Base-by-base conservation (phyloP, 2,797 vertebrate genomes). In the Muraenolepis orangiensis region DNA sequence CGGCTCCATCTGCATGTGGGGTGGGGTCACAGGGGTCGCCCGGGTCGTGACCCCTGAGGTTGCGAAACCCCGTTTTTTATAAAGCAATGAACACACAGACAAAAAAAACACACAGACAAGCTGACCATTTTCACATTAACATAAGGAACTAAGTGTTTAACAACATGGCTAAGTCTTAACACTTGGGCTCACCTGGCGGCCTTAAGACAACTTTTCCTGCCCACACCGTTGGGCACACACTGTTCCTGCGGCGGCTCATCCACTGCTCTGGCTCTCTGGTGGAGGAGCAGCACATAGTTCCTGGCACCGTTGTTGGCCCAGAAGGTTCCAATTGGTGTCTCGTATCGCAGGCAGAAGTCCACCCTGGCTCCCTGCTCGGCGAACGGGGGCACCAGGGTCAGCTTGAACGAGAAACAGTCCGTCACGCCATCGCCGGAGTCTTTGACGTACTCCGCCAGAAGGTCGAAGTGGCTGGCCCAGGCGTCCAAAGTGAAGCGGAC, bases 301-400 rank as follows among this genome's bases (percentile, higher is more conserved):
- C 82, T 87, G 81, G 91, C 90, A 20, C 93, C 76, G n/a, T 99
- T 98, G 90, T 97, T 99, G 84, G 94, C 92, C 98, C 98, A 99
- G 91, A 98, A 99, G 30, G 88, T 96, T 57, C 96, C 98, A 29
- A 89, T 36, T 0, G 94, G 87, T 34, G 97, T 99, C 88, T 99
- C 96, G 0, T 96, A 99, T 31, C 97, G 93, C 90, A 99, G 93
- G 77, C 96, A 99, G 89, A 99, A 98, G 80, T 99, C 96, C 72
- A 99, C 93, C 79, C 93, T 94, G 78, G 87, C 83, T 67, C 94
- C 96, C 46, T 94, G 90, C 70, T 92, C 89, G 74, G 91, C 91
- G 61, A 95, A 96, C 8, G 95, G 96, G 68, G 96, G 96, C 79
- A 94, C 93, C 76, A 99, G 82, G 70, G 95, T 93, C 83, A 99